phyloP scores from a whole-genome alignment of 2,888 invertebrate species.

The Adineta ricciae region DNA sequence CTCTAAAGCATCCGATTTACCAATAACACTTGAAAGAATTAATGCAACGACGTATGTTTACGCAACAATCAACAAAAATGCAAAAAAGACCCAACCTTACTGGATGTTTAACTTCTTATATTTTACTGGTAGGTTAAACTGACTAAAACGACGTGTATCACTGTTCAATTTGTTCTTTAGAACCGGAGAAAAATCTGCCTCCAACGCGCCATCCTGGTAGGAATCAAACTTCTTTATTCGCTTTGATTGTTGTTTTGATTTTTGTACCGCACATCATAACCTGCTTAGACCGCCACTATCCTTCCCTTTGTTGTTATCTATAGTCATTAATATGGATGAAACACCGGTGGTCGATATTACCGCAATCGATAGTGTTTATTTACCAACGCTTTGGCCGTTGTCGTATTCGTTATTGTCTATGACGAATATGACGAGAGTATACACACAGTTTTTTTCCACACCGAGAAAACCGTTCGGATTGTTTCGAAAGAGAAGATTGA shows the following conservation, averaged over 20 bases:
- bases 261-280: not conserved
- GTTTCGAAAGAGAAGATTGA: not conserved
- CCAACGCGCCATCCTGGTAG: not conserved
- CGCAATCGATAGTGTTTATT: not conserved
- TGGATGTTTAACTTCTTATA: constrained; percentile 6
- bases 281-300: not conserved
- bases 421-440: not conserved
- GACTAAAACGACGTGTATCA: too few species aligned
- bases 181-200: not conserved
- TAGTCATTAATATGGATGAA: not conserved
- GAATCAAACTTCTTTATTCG: not conserved
- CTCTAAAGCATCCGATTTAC: constrained; percentile 3
- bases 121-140: not conserved
- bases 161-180: not conserved
- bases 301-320: not conserved
- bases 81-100: not conserved
- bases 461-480: not conserved
- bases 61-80: not conserved
- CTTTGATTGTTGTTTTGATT: not conserved
- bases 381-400: not conserved
- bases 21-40: not conserved
- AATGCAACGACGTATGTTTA: constrained; percentile 2
- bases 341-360: not conserved
- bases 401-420: not conserved
- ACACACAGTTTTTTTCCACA: not conserved